phyloP scores from a whole-genome alignment of 2,888 invertebrate species.

The Dryomyza anilis region DNA sequence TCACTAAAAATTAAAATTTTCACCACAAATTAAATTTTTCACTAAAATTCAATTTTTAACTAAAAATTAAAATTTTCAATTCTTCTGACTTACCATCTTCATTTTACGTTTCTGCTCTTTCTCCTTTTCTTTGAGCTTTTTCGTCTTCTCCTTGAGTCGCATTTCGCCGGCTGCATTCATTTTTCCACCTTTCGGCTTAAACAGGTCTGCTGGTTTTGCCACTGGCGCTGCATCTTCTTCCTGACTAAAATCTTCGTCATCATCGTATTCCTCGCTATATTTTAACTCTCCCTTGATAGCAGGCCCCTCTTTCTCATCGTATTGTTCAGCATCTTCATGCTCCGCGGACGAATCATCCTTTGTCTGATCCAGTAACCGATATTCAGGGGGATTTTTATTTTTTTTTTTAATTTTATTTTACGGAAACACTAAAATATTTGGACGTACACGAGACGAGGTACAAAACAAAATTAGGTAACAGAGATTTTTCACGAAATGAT shows the following conservation, averaged over 20 bases:
- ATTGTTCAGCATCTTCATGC: not conserved
- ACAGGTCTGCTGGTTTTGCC: not conserved
- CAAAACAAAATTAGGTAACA: no score
- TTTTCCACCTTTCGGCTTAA: not conserved
- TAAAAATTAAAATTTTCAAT: no score
- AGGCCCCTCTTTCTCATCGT: not conserved
- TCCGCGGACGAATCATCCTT: not conserved
- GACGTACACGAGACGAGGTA: no score
- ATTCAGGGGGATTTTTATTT: no score
- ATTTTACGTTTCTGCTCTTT: not conserved
- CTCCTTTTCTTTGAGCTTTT: not conserved
- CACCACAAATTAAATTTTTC: no score
- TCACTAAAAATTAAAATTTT: no score
- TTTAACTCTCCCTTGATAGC: not conserved
- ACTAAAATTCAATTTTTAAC: no score
- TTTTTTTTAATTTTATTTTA: no score
- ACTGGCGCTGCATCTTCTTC: not conserved
- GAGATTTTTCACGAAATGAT: no score
- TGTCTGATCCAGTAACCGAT: no score
- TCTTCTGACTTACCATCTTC: not conserved
- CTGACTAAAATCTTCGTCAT: conserved; percentile 8
- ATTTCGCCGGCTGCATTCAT: not conserved
- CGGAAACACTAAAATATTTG: no score
- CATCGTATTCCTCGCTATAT: not conserved
- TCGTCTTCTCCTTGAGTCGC: not conserved